A percentile compares a stretch with the other conserved stretches of the same genome.
Conservation (phyloP, 2,888 invertebrate species). For the Tetrapedia diversipes region DNA sequence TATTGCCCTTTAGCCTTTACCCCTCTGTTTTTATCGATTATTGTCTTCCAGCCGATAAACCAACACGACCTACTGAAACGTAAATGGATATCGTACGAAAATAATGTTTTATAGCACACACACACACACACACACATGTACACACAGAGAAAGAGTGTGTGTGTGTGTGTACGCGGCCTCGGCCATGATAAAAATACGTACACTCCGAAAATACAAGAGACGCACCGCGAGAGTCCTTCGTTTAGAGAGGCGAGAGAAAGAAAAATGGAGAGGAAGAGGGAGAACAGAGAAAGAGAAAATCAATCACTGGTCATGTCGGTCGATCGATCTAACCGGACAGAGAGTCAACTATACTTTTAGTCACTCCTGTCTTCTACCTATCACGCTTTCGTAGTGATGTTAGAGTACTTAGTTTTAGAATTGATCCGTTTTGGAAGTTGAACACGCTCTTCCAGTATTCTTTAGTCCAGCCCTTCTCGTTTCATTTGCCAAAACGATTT, state of each 20-base stretch:
- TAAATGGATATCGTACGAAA: constrained; percentile 18
- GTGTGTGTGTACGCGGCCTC: neutral
- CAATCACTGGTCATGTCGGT: constrained; percentile 51
- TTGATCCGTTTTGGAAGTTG: constrained; percentile 31
- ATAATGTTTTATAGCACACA: constrained; percentile 7
- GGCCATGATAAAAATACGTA: neutral
- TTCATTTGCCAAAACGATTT: constrained; percentile 34
- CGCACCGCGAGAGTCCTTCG: no score
- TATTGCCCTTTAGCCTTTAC: constrained; percentile 66
- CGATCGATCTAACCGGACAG: constrained; percentile 35
- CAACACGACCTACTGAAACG: constrained; percentile 42
- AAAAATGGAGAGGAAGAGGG: no score
- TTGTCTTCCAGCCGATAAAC: constrained; percentile 50
- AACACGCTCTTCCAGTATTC: constrained; percentile 43
- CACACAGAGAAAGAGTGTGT: no score
- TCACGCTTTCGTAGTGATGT: constrained; percentile 61
- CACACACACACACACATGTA: no score
- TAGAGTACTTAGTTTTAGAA: constrained; percentile 60
- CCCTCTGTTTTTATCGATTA: constrained; percentile 60
- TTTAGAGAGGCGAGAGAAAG: neutral
- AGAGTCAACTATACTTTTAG: constrained; percentile 44
- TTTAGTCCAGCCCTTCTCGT: constrained; percentile 24
- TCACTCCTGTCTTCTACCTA: constrained; percentile 39
- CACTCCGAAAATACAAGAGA: neutral
- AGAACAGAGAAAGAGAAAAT: neutral